Evolutionary conservation across 2,113 vertebrate genomes (phyloP), one percentile per base, ranked within the genome.

Genomic region (Anser cygnoides): DNA sequence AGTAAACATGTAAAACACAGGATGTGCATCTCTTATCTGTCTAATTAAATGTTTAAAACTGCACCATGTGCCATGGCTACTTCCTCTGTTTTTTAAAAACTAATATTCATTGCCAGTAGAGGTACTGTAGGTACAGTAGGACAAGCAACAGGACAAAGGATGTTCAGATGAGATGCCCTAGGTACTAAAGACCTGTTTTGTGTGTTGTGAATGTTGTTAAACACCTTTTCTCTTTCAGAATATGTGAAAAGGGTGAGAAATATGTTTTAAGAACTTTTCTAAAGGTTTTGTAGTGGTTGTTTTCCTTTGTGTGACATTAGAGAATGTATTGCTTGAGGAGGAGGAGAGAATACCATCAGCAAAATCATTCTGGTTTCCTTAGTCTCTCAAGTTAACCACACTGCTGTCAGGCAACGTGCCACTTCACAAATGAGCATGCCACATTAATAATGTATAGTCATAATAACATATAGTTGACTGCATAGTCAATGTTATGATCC

Each of bases 381-480:
- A 80, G 85, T 23, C 67, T 75, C 73, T 71, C 52, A 74, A 33
- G 90, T 63, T 68, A 73, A 90, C 80, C 31, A 19, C 55, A 49
- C 52, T 50, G 22, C 76, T 94, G 72, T 65, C 43, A 90, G 89
- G 74, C 92, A 84, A 33, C 26, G 62, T 81, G 46, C 76, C 84
- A 77, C 96, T 96, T 92, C 58, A 57, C 58, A 82, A 87, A 83
- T 43, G 3, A 59, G 75, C 92, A 83, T 87, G 92, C 73, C 50
- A 57, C 3, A 10, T 83, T 82, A 70, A 18, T 3, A 41, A 68
- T 74, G 55, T 66, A 44, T 91, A 33, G 14, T 11, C 46, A 22
- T 49, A 49, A 49, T 49, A 49, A 49, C 21, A 10, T 49, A 21
- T 21, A 49, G 46, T 49, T 22, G 20, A 49, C 71, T 3, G 11